Conservation (phyloP, 2,797 vertebrate genomes). For the Chlorospingus semifuscus region DNA sequence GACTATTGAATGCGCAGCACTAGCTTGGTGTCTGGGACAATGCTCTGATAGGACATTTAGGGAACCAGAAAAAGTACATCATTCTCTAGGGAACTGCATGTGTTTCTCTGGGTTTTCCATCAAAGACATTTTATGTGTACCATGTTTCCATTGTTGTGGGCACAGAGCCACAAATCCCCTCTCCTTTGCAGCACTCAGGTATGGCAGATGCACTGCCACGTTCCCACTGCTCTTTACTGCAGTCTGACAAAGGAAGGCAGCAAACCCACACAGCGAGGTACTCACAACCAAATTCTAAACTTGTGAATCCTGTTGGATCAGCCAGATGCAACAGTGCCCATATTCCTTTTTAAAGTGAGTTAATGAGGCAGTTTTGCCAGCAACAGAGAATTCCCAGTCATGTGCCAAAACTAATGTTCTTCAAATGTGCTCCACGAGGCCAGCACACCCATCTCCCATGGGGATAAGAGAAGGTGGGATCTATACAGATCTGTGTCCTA, state of each 20-base stretch:
- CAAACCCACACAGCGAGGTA: neutral
- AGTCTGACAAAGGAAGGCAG: neutral
- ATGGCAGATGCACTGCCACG: accelerated
- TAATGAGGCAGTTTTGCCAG: neutral
- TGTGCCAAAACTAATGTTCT: neutral
- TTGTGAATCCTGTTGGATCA: neutral
- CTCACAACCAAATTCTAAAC: neutral
- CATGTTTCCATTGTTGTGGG: neutral
- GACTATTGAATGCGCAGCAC: neutral
- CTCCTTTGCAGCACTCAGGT: neutral
- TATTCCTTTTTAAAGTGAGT: neutral
- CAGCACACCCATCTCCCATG: accelerated
- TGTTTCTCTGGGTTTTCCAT: neutral
- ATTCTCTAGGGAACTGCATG: neutral
- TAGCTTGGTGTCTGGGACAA: neutral
- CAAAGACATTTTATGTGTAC: neutral
- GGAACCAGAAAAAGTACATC: neutral
- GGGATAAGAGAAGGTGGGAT: neutral
- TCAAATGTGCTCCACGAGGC: neutral
- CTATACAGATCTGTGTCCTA: neutral
- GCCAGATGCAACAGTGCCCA: neutral
- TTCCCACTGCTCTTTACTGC: neutral
- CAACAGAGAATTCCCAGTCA: neutral
- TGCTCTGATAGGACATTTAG: neutral
- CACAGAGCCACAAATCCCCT: neutral